These are phyloP conservation scores for Falcaria lacertinaria DNA, from an alignment of 2,888 invertebrate species.

Conservation along the genomic window DNA sequence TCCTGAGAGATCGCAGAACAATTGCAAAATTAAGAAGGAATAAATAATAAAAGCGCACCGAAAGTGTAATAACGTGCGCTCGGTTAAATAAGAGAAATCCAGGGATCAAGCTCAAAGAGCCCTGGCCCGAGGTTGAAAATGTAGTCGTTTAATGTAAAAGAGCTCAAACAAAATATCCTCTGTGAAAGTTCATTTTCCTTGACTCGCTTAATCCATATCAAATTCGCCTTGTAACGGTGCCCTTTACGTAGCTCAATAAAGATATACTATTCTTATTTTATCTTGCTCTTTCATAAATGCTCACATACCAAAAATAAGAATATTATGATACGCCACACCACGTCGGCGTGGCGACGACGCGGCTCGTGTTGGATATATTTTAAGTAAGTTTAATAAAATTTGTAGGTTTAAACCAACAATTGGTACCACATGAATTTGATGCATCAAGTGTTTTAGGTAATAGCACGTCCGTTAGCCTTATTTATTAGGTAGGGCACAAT, in stretches of 20 bases:
- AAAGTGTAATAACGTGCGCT: conserved; percentile 13
- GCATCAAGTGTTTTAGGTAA: background rate
- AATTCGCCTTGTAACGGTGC: conserved; percentile 20
- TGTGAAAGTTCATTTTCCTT: conserved; percentile 37
- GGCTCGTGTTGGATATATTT: background rate
- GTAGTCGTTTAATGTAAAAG: conserved; percentile 29
- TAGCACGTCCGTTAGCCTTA: no score
- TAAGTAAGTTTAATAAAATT: background rate
- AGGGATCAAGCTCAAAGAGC: conserved; percentile 23
- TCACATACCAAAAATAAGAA: conserved; percentile 1
- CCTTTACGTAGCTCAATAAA: conserved; percentile 9
- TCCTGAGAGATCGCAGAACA: background rate
- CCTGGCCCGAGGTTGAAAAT: conserved; percentile 23
- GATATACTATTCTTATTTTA: conserved; percentile 6
- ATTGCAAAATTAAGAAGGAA: background rate
- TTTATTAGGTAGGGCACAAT: no score
- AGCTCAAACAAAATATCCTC: conserved; percentile 35
- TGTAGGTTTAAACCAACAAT: no score
- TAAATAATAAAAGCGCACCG: conserved; percentile 6
- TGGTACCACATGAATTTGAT: no score
- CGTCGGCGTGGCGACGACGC: background rate
- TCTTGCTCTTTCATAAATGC: conserved; percentile 1
- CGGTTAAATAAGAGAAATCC: conserved; percentile 24
- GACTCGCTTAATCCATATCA: conserved; percentile 39
- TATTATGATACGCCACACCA: background rate